These are phyloP conservation scores for Eulemur mongoz DNA, from an alignment of 2,797 vertebrate species.

Conservation along the genomic window DNA sequence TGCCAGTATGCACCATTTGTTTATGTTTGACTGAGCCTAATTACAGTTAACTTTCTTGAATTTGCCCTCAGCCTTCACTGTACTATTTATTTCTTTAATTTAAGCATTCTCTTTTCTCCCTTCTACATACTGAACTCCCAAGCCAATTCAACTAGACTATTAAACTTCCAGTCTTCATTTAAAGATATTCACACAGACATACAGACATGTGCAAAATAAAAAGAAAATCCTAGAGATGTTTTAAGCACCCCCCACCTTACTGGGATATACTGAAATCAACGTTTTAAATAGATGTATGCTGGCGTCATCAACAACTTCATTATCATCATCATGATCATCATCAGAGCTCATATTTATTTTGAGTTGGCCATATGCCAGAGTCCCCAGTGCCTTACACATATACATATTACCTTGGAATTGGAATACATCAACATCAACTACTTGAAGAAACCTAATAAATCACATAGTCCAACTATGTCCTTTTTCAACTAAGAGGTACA, in stretches of 20 bases:
- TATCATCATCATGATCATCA: not conserved
- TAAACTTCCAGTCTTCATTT: not conserved
- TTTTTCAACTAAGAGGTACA: not conserved
- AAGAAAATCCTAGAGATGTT: not conserved
- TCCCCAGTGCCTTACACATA: not conserved
- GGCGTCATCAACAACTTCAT: not conserved
- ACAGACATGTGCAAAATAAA: not conserved
- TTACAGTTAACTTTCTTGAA: not conserved
- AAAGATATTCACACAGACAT: not conserved
- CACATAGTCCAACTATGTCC: not conserved
- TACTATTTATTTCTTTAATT: not conserved
- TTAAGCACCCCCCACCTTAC: not conserved
- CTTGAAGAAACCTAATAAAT: not conserved
- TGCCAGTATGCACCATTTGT: fast-evolving
- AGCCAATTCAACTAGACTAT: not conserved
- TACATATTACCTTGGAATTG: not conserved
- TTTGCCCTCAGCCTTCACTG: not conserved
- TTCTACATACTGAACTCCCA: not conserved
- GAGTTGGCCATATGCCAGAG: fast-evolving
- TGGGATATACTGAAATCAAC: not conserved
- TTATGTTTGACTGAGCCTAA: not conserved
- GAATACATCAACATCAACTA: not conserved
- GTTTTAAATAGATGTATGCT: not conserved
- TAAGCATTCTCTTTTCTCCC: not conserved
- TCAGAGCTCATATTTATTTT: not conserved